Percentiles rank a stretch among this genome's conserved stretches.
Evolutionary conservation across 2,888 invertebrate genomes (phyloP).

Genomic region (Xiphydria camelus): DNA sequence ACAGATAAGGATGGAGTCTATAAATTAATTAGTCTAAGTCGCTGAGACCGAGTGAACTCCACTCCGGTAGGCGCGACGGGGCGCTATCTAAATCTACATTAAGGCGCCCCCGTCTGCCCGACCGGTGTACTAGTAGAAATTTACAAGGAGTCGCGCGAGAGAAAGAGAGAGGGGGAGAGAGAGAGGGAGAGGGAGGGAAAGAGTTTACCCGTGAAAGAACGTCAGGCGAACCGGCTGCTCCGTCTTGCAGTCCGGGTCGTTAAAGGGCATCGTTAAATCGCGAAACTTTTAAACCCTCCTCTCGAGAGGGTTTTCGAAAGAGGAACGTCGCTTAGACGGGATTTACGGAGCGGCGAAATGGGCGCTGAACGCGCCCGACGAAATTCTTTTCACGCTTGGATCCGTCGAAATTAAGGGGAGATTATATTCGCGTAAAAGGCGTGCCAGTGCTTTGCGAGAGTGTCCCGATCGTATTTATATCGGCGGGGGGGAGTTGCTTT

Average conservation of each 20-base stretch:
- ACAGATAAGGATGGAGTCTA: slow-evolving; percentile 47
- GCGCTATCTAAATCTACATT: slow-evolving; percentile 50
- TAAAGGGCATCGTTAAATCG: not conserved
- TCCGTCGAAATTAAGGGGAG: no score
- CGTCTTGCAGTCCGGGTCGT: not conserved
- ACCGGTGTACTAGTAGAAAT: slow-evolving; percentile 31
- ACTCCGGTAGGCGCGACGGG: slow-evolving; percentile 27
- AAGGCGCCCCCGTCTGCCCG: slow-evolving; percentile 46
- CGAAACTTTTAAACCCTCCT: no score
- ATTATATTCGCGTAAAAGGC: no score
- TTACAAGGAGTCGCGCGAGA: slow-evolving; percentile 27
- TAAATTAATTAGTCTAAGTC: slow-evolving; percentile 54
- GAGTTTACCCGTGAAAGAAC: slow-evolving; percentile 8
- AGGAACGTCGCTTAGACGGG: slow-evolving; percentile 25
- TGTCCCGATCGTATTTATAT: no score
- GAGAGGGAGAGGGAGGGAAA: slow-evolving; percentile 13
- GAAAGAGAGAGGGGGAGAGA: slow-evolving; percentile 1
- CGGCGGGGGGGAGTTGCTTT: no score
- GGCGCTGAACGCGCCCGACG: no score
- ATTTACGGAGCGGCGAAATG: slow-evolving; percentile 22
- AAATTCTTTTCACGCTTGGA: no score
- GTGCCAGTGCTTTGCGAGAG: no score
- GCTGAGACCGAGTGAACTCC: slow-evolving; percentile 49
- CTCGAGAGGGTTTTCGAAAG: slow-evolving; percentile 15
- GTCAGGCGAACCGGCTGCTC: not conserved